Evolutionary conservation across 2,797 vertebrate genomes (phyloP).

Genomic region (Cossypha polioptera): DNA sequence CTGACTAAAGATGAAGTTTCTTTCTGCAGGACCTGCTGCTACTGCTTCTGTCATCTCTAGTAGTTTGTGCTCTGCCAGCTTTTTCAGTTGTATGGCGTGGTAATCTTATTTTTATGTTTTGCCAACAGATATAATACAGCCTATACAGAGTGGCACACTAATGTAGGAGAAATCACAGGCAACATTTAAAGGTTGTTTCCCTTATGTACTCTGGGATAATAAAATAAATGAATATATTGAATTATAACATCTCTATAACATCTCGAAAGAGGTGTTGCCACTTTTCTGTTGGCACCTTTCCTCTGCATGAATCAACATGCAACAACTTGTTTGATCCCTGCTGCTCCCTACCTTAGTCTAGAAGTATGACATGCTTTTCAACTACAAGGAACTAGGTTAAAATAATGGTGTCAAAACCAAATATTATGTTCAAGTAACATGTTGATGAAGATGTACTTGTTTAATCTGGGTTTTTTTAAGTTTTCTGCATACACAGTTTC

Average conservation of each 20-base stretch:
- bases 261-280: neutral
- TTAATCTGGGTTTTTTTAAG: neutral
- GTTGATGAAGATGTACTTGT: neutral
- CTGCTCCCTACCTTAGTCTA: neutral
- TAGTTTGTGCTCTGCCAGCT: neutral
- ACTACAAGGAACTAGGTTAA: neutral
- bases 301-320: neutral
- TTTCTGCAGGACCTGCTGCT: neutral
- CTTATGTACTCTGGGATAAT: neutral
- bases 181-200: neutral
- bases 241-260: neutral
- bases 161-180: neutral
- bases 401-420: neutral
- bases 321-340: neutral
- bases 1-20: neutral
- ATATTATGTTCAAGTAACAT: neutral
- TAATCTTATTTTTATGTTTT: neutral
- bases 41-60: neutral
- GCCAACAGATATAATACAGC: neutral
- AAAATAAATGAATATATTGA: neutral
- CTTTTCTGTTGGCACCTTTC: neutral
- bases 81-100: neutral
- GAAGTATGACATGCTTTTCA: neutral
- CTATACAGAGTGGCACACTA: neutral
- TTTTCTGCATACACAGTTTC: neutral